Conservation (phyloP, 2,888 invertebrate genomes). For the Nowickia ferox region DNA sequence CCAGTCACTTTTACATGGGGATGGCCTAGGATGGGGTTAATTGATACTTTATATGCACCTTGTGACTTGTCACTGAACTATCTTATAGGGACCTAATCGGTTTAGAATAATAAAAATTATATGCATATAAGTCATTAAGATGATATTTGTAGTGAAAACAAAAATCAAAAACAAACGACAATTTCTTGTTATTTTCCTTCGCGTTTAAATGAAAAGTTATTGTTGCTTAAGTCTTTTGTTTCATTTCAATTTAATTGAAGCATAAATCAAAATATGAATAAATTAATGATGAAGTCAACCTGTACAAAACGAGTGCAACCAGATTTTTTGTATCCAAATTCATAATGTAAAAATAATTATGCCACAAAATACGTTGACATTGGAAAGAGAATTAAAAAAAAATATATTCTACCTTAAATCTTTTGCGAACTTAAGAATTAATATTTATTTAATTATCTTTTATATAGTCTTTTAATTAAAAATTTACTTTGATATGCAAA, state of each 20-base stretch:
- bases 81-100: too few species aligned
- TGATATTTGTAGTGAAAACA: too few species aligned
- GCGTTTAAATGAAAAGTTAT: constrained; percentile 18
- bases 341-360: background rate
- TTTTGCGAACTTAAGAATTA: background rate
- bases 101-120: too few species aligned
- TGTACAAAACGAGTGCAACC: constrained; percentile 15
- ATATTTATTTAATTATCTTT: constrained; percentile 13
- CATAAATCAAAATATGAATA: constrained; percentile 22
- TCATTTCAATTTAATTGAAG: background rate
- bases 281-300: background rate
- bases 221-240: constrained; percentile 69
- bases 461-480: background rate
- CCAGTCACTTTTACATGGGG: too few species aligned
- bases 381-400: background rate
- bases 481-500: constrained; percentile 36
- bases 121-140: too few species aligned
- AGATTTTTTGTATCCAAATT: constrained; percentile 30
- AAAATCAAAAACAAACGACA: too few species aligned
- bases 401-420: background rate
- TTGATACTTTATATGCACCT: too few species aligned
- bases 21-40: too few species aligned
- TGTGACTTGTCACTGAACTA: too few species aligned
- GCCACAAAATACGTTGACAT: constrained; percentile 9
- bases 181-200: too few species aligned